Evolutionary conservation across 2,888 invertebrate genomes (phyloP), one percentile per base, ranked within the genome.

Genomic region (Siphonodentalium dalli): DNA sequence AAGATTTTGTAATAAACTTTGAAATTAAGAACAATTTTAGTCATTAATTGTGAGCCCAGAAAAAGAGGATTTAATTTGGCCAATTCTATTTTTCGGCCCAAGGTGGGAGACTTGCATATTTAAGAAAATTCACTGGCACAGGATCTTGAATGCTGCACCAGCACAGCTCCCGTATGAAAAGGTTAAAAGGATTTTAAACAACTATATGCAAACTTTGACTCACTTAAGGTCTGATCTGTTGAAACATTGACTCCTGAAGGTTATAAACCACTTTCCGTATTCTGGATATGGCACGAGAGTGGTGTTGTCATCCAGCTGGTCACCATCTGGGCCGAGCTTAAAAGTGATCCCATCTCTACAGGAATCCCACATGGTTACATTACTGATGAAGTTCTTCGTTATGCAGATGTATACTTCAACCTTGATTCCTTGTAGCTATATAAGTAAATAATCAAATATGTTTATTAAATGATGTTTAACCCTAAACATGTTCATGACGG

Each of bases 251-350:
- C 90, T 82, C 40, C 87, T 86, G 59, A 92, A 82, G 1, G 89
- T 88, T 18, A 92, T 78, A 82, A 89, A 91, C 92, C 93, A 94
- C 31, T 83, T 83, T 0, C 93, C 93, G 27, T 89, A 87, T 69
- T 92, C 91, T 0, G 93, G 93, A 73, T 88, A 94, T 0, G 93
- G 93, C 43, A 88, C 86, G 37, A 88, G 87, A 45, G 87, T 38
- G 44, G 50, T 28, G 18, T 41, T 18, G 6, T 50, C 50, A 4
- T 37, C 35, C 23, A 45, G 38, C 15, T 44, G 33, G 7, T 37
- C 15, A 1, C 52, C 44, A 7, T 65, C 55, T 9, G 63, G 40
- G 50, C 71, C 68, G 7, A 70, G 33, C 3, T 43, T 35, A 34
- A 72, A 47, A n/a, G 48, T 43, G 3, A 68, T 38, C n/a, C 71